These are phyloP conservation scores for Palythoa grandis DNA, from an alignment of 92 coral and sea anemone genomes.

Conservation along the genomic window DNA sequence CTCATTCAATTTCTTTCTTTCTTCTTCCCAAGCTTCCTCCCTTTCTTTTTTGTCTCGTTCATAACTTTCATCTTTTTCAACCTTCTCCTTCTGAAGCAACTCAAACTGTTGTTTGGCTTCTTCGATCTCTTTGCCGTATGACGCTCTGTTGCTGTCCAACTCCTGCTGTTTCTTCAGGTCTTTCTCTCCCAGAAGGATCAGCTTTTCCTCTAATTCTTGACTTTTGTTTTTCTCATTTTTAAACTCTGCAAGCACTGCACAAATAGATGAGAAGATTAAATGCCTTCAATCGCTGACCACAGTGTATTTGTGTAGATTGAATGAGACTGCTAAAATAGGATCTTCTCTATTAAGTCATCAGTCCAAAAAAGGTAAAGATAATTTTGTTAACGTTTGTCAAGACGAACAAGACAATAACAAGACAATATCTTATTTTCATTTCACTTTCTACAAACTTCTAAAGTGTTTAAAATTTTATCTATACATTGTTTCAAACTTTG, in stretches of 20 bases:
- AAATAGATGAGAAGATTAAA: background rate
- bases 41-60: slow-evolving; percentile 65
- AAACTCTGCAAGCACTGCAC: slow-evolving; percentile 80
- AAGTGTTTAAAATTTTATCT: too few relatives aligned
- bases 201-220: slow-evolving; percentile 77
- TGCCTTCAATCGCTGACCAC: background rate
- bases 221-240: slow-evolving; percentile 70
- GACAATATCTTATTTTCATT: too few relatives aligned
- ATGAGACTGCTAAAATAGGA: too few relatives aligned
- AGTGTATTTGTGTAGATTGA: background rate
- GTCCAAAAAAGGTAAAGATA: too few relatives aligned
- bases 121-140: slow-evolving; percentile 72
- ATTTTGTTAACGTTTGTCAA: too few relatives aligned
- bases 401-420: too few relatives aligned
- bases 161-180: slow-evolving; percentile 64
- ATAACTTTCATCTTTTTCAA: slow-evolving; percentile 62
- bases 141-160: slow-evolving; percentile 58
- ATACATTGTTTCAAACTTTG: too few relatives aligned
- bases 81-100: slow-evolving; percentile 73
- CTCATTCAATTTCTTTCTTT: slow-evolving; percentile 64
- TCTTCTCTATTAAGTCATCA: too few relatives aligned
- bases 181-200: slow-evolving; percentile 65
- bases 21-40: slow-evolving; percentile 63
- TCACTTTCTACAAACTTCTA: too few relatives aligned
- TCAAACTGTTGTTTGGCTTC: slow-evolving; percentile 76